Base-by-base conservation (phyloP, 2,797 vertebrate genomes). In the Gallinago stenura region DNA sequence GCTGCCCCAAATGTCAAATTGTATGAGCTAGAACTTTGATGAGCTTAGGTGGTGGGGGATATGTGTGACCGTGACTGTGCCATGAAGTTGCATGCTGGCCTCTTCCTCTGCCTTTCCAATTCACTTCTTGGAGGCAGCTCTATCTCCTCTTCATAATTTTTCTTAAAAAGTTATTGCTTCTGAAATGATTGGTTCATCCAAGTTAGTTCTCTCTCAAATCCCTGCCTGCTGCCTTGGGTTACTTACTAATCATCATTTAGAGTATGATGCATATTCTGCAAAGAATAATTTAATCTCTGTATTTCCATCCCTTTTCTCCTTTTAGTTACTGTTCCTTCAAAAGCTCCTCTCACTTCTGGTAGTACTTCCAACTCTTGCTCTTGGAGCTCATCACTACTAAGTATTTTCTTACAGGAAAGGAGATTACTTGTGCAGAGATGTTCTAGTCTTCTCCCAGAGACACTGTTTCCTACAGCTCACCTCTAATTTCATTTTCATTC, bases 41-140 rank as follows among this genome's bases (percentile, higher is more conserved):
- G 39, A 76, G 26, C 10, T 83, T 33, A 69, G 17, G 30, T 82
- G n/a, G 4, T 33, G 33, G 30, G 31, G 19, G 37, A 20, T 8
- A 50, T 9, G 1, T 0, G 0, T 28, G 28, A n/a, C 53, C 2
- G 0, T 45, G 37, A 68, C 30, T 30, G 31, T 46, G 62, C 66
- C 16, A 5, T 60, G 50, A 84, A 48, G 43, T 70, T 66, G 26
- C 11, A 6, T 20, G 53, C n/a, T 10, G 12, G 39, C 22, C 12
- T 65, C 14, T 61, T 77, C 45, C 33, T 14, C 45, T 46, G 73
- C 56, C 50, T 62, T 18, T 22, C 17, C 51, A 7, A 51, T 73
- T 5, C 39, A 50, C 57, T 92, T 78, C 31, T 43, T 46, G n/a
- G 33, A 4, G 10, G 3, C 66, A 87, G 37, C 20, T 70, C 4